phyloP scores from a whole-genome alignment of 92 coral and sea anemone genomes.

The Chrysogorgia sp. region DNA sequence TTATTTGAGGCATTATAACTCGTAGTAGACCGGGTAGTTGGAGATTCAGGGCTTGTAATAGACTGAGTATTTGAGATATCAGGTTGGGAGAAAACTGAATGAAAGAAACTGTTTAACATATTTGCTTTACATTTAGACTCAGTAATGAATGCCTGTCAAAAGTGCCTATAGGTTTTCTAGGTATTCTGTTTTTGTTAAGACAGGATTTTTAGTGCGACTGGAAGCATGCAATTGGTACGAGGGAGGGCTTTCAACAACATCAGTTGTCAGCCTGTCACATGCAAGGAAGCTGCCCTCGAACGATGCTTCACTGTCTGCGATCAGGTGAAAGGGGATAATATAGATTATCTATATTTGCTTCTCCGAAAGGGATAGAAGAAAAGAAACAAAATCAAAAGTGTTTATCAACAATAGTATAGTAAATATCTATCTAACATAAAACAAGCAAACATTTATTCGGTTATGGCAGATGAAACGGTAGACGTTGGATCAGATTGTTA shows the following conservation, averaged over 20 bases:
- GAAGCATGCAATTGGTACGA: constrained; percentile 29
- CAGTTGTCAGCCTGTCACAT: constrained; percentile 29
- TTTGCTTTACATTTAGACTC: no score
- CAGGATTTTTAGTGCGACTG: no score
- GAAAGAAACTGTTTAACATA: no score
- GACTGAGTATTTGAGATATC: no score
- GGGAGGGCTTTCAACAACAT: constrained; percentile 32
- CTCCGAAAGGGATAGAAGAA: no score
- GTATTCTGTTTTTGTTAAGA: constrained; percentile 16
- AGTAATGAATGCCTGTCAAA: no score
- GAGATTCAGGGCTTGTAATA: no score
- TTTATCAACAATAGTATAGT: constrained; percentile 45
- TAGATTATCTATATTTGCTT: constrained; percentile 51
- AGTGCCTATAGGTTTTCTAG: constrained; percentile 42
- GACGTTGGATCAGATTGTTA: constrained; percentile 53
- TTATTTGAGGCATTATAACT: no score
- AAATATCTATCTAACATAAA: constrained; percentile 35
- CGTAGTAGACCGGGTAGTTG: no score
- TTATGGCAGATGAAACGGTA: constrained; percentile 62
- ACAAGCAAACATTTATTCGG: constrained; percentile 37
- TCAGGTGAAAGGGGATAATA: constrained; percentile 29
- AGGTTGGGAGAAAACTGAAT: no score
- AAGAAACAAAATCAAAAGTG: constrained; percentile 36
- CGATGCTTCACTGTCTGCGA: constrained; percentile 28
- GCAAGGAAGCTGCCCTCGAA: constrained; percentile 45